These are phyloP conservation scores for Gymnoscopelus braueri DNA, from an alignment of 2,797 vertebrate genomes.

Conservation along the genomic window DNA sequence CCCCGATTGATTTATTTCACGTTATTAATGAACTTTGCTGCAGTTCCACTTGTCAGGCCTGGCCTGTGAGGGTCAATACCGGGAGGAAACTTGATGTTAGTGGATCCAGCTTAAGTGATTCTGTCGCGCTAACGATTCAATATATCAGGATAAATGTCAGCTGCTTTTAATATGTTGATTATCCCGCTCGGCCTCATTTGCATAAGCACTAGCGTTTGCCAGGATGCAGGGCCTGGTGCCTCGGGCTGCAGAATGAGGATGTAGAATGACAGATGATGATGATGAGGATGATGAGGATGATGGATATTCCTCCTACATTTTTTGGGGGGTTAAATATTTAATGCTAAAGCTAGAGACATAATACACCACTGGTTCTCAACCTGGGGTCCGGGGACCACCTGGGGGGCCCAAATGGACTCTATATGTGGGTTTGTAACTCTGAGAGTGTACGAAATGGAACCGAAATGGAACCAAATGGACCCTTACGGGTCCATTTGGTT, in stretches of 20 bases:
- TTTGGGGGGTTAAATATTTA: conserved; percentile 69
- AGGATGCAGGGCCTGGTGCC: conserved; percentile 30
- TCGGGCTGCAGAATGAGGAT: conserved; percentile 39
- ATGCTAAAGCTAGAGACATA: conserved; percentile 49
- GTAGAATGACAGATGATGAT: conserved; percentile 28
- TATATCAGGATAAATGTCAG: conserved; percentile 96
- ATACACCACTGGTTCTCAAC: no score
- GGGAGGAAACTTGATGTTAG: conserved; percentile 93
- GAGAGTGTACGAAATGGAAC: no score
- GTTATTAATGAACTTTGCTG: conserved; percentile 99
- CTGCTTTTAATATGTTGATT: conserved; percentile 94
- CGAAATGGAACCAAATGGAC: no score
- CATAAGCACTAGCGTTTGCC: conserved; percentile 86
- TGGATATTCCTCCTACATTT: conserved; percentile 44
- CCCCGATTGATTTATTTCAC: conserved; percentile 94
- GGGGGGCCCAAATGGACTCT: background rate
- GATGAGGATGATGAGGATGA: conserved; percentile 18
- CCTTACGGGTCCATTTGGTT: no score
- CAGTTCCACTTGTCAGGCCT: conserved; percentile 92
- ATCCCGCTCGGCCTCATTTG: conserved; percentile 84
- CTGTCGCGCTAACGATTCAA: conserved; percentile 92
- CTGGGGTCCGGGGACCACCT: no score
- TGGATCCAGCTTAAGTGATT: conserved; percentile 95
- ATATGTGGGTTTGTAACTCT: background rate
- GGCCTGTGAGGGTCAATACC: conserved; percentile 92